Evolutionary conservation across 2,113 vertebrate species (phyloP).

Genomic region (Bufo gargarizans): DNA sequence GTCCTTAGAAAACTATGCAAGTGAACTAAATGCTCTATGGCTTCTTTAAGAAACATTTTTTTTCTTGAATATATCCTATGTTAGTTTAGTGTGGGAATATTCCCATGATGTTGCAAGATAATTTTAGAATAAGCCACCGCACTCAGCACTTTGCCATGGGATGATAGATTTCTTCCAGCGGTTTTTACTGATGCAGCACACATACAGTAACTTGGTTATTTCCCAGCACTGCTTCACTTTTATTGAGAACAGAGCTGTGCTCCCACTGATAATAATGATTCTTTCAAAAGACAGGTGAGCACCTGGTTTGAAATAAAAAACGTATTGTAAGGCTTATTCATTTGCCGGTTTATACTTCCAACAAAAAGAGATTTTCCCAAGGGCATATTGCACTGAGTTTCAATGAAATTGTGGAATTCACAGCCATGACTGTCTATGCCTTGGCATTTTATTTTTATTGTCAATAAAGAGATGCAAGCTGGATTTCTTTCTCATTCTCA

Average conservation of each 20-base stretch:
- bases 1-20: background rate
- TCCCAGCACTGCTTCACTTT: constrained; percentile 50
- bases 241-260: constrained; percentile 51
- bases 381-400: constrained; percentile 32
- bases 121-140: constrained; percentile 44
- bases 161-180: constrained; percentile 44
- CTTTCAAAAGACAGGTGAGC: constrained; percentile 54
- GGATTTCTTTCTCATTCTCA: constrained; percentile 14
- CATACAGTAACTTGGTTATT: constrained; percentile 53
- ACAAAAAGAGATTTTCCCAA: constrained; percentile 50
- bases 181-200: constrained; percentile 49
- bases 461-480: constrained; percentile 39
- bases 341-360: constrained; percentile 48
- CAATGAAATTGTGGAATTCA: constrained; percentile 46
- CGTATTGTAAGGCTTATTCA: constrained; percentile 49
- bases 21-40: background rate
- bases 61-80: constrained; percentile 18
- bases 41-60: constrained; percentile 10
- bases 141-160: constrained; percentile 36
- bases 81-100: constrained; percentile 35
- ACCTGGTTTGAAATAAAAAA: constrained; percentile 56
- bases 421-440: constrained; percentile 23
- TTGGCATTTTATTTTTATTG: constrained; percentile 49
- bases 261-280: constrained; percentile 56
- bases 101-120: constrained; percentile 29